Conservation (phyloP, 2,797 vertebrate genomes). For the Hirundo rustica region DNA sequence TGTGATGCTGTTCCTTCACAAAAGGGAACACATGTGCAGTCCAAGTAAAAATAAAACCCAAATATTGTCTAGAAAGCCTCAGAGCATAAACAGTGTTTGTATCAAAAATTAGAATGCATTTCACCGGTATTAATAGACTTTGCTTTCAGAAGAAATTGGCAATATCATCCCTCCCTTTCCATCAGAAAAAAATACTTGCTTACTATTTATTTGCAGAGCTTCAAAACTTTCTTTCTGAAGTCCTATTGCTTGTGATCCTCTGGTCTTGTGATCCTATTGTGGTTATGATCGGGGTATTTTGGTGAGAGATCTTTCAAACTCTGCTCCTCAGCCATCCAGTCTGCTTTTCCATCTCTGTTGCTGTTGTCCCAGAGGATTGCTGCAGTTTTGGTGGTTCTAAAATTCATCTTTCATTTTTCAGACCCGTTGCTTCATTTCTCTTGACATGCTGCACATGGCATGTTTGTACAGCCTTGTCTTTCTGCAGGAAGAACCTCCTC, state of each 20-base stretch:
- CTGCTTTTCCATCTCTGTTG: not conserved
- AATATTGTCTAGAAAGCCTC: not conserved
- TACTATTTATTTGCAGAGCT: not conserved
- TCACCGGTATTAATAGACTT: not conserved
- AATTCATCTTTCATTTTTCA: not conserved
- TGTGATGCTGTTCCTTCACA: not conserved
- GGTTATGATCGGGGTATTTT: not conserved
- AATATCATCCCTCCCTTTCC: not conserved
- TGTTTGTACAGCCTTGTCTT: not conserved
- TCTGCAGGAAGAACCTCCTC: not conserved
- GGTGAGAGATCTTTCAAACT: not conserved
- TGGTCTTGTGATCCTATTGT: not conserved
- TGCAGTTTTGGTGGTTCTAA: not conserved
- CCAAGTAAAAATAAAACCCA: not conserved
- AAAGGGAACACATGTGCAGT: not conserved
- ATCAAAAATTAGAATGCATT: not conserved
- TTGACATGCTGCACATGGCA: not conserved
- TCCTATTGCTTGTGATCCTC: accelerated
- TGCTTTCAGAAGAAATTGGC: not conserved
- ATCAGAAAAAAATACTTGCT: not conserved
- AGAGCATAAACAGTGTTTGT: not conserved
- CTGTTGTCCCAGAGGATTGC: not conserved
- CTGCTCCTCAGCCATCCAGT: not conserved
- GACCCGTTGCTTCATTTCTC: not conserved
- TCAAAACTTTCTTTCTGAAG: not conserved